A percentile compares a stretch with the other conserved stretches of the same genome.
Conservation (phyloP, 2,888 invertebrate genomes). For the Syrphus vitripennis region DNA sequence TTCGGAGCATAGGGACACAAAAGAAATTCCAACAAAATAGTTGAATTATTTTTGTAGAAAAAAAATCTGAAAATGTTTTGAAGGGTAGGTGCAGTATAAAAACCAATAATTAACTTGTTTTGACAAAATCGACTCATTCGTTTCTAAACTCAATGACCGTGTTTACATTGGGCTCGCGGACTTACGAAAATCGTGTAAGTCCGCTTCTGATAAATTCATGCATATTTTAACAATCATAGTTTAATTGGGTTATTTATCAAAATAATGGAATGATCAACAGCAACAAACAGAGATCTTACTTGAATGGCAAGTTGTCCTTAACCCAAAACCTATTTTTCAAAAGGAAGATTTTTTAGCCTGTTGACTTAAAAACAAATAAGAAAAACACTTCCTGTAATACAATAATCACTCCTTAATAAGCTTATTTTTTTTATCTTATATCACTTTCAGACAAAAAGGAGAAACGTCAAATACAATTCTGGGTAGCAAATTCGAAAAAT, state of each 20-base stretch:
- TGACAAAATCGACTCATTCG: too few species aligned
- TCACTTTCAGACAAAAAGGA: slow-evolving; percentile 85
- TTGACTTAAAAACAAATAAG: background rate
- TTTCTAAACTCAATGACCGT: too few species aligned
- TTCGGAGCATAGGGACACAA: too few species aligned
- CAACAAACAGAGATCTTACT: background rate
- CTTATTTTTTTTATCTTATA: background rate
- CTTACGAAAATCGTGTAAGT: background rate
- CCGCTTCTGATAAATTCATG: background rate
- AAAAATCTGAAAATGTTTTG: too few species aligned
- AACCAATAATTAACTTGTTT: too few species aligned
- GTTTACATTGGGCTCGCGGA: too few species aligned
- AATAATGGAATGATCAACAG: background rate
- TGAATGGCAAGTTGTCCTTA: slow-evolving; percentile 9
- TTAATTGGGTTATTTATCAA: background rate
- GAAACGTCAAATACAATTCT: slow-evolving; percentile 88
- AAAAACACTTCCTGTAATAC: background rate
- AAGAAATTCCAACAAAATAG: too few species aligned
- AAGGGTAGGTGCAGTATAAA: too few species aligned
- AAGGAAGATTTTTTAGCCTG: background rate
- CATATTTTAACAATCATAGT: background rate
- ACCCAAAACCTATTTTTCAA: background rate
- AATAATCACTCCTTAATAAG: background rate
- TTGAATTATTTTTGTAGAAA: too few species aligned
- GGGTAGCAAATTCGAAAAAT: slow-evolving; percentile 90